Conservation (phyloP, 2,888 invertebrate genomes). For the Thecophora atra region DNA sequence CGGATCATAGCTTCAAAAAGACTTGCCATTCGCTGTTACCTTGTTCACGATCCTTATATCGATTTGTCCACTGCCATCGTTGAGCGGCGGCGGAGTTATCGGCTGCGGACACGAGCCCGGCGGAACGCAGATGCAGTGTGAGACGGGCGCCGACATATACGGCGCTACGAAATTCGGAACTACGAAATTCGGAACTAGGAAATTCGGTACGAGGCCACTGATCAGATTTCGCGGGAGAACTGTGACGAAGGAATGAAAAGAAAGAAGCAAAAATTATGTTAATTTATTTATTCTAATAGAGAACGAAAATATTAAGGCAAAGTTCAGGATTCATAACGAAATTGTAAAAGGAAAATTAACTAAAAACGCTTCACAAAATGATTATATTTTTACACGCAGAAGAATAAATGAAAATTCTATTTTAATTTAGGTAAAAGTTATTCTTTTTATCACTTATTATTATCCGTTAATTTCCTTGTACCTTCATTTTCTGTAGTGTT, state of each 20-base stretch:
- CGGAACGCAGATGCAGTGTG: conserved; percentile 62
- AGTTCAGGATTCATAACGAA: no score
- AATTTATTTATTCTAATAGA: no score
- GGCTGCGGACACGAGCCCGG: conserved; percentile 60
- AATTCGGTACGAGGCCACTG: conserved; percentile 48
- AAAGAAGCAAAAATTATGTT: no score
- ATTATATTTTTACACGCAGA: no score
- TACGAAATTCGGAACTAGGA: conserved; percentile 42
- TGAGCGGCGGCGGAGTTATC: conserved; percentile 52
- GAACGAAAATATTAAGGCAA: no score
- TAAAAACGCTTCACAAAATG: no score
- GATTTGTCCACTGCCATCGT: conserved; percentile 70
- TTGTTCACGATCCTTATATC: conserved; percentile 73
- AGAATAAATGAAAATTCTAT: conserved; percentile 5
- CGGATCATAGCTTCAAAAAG: no score
- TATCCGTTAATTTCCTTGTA: neutral
- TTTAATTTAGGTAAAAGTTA: neutral
- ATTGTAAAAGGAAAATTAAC: no score
- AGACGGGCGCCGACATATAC: conserved; percentile 41
- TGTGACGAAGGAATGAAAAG: neutral
- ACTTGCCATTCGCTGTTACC: no score
- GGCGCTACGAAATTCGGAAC: conserved; percentile 42
- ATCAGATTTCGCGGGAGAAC: conserved; percentile 55
- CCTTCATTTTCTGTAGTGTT: conserved; percentile 11
- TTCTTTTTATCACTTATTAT: no score